These are phyloP conservation scores for Penaeus vannamei DNA, from an alignment of 1,140 invertebrate genomes.

Conservation along the genomic window DNA sequence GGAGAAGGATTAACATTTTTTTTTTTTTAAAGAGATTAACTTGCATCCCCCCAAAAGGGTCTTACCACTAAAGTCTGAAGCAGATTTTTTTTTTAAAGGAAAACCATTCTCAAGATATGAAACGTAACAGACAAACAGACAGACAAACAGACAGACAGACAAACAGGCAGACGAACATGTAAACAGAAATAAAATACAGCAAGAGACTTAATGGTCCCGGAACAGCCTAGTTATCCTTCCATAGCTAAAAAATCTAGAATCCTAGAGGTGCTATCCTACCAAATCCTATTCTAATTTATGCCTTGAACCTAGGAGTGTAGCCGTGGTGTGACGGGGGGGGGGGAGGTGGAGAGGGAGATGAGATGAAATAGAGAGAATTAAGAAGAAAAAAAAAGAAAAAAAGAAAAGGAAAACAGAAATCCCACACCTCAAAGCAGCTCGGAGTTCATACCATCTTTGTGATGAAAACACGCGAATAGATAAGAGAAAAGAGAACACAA, in stretches of 20 bases:
- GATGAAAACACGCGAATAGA: constrained; percentile 6
- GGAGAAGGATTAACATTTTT: not conserved
- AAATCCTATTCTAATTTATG: not conserved
- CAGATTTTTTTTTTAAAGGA: not conserved
- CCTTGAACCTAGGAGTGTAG: not conserved
- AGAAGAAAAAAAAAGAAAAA: not conserved
- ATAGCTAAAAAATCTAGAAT: no score
- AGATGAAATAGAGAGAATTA: not conserved
- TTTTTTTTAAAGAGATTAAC: not conserved
- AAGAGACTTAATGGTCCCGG: constrained; percentile 20
- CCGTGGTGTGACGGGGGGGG: not conserved
- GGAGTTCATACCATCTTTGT: not conserved
- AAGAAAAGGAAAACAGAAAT: not conserved
- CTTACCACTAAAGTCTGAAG: constrained; percentile 9
- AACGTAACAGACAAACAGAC: constrained; percentile 23
- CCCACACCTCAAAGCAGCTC: not conserved
- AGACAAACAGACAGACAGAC: constrained; percentile 33
- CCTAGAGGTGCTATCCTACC: no score
- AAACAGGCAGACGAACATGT: constrained; percentile 27
- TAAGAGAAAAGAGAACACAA: no score
- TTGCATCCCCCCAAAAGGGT: constrained; percentile 27
- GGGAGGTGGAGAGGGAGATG: not conserved
- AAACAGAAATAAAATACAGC: not conserved
- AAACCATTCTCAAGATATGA: constrained; percentile 34
- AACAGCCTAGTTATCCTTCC: not conserved